A percentile compares a stretch with the other conserved stretches of the same genome.
These are phyloP conservation scores for Rhimphoctona megacephalus DNA, from an alignment of 2,888 invertebrate species.

Conservation along the genomic window DNA sequence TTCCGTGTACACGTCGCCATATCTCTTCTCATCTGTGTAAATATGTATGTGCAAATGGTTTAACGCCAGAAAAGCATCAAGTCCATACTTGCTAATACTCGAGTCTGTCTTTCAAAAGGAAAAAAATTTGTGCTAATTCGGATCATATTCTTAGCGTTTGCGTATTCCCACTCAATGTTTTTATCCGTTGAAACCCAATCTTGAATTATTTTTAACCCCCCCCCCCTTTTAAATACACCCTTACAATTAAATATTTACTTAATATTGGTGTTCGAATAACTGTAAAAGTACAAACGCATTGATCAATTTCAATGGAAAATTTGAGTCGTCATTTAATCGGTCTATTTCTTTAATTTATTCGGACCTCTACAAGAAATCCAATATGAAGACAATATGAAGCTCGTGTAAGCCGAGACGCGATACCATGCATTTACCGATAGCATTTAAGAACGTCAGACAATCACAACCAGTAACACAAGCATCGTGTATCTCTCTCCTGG, in stretches of 20 bases:
- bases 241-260: not conserved
- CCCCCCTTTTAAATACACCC: too few species aligned
- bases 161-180: not conserved
- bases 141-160: not conserved
- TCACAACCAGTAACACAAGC: constrained; percentile 30
- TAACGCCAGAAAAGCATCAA: not conserved
- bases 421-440: constrained; percentile 50
- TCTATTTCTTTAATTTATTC: constrained; percentile 13
- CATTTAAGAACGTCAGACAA: constrained; percentile 16
- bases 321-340: not conserved
- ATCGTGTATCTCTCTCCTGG: constrained; percentile 8
- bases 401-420: constrained; percentile 34
- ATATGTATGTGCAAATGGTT: not conserved
- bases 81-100: not conserved
- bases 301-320: not conserved
- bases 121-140: not conserved
- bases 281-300: not conserved
- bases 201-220: too few species aligned
- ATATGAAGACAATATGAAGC: constrained; percentile 12
- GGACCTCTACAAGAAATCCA: constrained; percentile 30
- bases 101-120: not conserved
- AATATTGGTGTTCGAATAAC: too few species aligned
- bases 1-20: constrained; percentile 31
- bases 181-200: not conserved
- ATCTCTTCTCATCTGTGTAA: constrained; percentile 16